Percentiles rank a stretch among this genome's conserved stretches.
phyloP scores from a whole-genome alignment of 1,140 invertebrate genomes.

The Pissodes strobi region DNA sequence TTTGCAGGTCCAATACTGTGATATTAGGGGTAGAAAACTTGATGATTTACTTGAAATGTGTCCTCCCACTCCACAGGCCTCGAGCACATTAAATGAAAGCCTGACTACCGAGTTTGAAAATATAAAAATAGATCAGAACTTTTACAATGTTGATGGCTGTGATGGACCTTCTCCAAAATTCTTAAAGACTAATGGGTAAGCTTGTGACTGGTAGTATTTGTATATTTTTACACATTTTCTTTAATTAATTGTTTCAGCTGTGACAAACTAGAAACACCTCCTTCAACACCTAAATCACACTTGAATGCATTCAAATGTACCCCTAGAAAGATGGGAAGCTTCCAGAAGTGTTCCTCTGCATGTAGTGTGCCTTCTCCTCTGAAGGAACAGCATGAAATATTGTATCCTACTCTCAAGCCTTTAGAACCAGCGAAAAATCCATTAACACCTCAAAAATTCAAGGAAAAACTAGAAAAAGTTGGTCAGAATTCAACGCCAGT shows the following conservation, averaged over 20 bases:
- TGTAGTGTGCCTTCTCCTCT: constrained; percentile 30
- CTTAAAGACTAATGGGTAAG: constrained; percentile 26
- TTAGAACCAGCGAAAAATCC: constrained; percentile 24
- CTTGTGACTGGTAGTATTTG: too few relatives aligned
- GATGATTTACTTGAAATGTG: constrained; percentile 20
- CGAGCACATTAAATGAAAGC: constrained; percentile 43
- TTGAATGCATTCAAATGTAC: constrained; percentile 11
- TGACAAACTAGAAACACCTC: constrained; percentile 19
- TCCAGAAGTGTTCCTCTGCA: constrained; percentile 25
- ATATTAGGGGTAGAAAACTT: constrained; percentile 20
- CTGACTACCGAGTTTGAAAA: constrained; percentile 40
- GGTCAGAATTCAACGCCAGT: constrained; percentile 16
- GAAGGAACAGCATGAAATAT: constrained; percentile 41
- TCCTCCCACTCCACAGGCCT: constrained; percentile 37
- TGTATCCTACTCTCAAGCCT: constrained; percentile 37
- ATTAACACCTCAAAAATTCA: constrained; percentile 36
- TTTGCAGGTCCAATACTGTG: constrained; percentile 20
- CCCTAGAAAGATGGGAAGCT: constrained; percentile 22
- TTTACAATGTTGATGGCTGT: constrained; percentile 1
- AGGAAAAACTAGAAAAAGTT: constrained; percentile 9
- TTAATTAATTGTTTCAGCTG: constrained; percentile 16
- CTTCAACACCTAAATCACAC: constrained; percentile 17
- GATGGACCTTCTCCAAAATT: constrained; percentile 11
- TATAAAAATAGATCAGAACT: constrained; percentile 31
- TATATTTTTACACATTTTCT: too few relatives aligned